Evolutionary conservation across 2,888 invertebrate species (phyloP).

Genomic region (Microplitis manilae): DNA sequence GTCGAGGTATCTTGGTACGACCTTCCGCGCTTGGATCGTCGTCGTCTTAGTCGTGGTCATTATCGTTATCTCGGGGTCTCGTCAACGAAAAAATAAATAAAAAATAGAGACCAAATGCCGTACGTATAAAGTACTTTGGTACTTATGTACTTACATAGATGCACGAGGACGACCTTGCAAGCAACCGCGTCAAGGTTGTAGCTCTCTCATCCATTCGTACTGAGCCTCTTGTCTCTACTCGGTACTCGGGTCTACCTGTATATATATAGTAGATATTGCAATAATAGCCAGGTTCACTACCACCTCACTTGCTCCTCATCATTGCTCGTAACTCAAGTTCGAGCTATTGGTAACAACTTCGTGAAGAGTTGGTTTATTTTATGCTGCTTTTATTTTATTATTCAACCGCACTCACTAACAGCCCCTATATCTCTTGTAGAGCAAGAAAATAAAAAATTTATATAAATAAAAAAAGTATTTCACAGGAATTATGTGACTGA

Average conservation of each 20-base stretch:
- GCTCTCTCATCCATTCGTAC: slow-evolving; percentile 28
- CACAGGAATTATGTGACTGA: slow-evolving; percentile 1
- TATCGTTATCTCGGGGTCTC: slow-evolving; percentile 38
- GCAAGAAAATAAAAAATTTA: background rate
- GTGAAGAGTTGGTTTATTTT: background rate
- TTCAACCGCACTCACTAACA: background rate
- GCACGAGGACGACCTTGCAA: slow-evolving; percentile 38
- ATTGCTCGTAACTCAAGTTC: slow-evolving; percentile 14
- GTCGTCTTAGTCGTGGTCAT: slow-evolving; percentile 33
- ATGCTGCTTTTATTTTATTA: background rate
- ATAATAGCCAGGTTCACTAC: slow-evolving; percentile 38
- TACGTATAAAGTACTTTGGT: background rate
- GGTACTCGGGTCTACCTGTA: background rate
- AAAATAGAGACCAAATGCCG: slow-evolving; percentile 13
- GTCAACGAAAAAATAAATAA: slow-evolving; percentile 12
- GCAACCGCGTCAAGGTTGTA: slow-evolving; percentile 41
- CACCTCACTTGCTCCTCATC: slow-evolving; percentile 36
- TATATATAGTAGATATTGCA: slow-evolving; percentile 10
- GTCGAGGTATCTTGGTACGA: slow-evolving; percentile 21
- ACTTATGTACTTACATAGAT: slow-evolving; percentile 5
- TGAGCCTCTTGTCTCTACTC: slow-evolving; percentile 6
- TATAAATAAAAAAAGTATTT: background rate
- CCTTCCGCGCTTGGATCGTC: slow-evolving; percentile 20
- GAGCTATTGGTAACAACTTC: background rate
- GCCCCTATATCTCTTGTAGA: background rate